Base-by-base conservation (phyloP, 2,888 invertebrate species). In the Gastracanthus pulcherrimus region DNA sequence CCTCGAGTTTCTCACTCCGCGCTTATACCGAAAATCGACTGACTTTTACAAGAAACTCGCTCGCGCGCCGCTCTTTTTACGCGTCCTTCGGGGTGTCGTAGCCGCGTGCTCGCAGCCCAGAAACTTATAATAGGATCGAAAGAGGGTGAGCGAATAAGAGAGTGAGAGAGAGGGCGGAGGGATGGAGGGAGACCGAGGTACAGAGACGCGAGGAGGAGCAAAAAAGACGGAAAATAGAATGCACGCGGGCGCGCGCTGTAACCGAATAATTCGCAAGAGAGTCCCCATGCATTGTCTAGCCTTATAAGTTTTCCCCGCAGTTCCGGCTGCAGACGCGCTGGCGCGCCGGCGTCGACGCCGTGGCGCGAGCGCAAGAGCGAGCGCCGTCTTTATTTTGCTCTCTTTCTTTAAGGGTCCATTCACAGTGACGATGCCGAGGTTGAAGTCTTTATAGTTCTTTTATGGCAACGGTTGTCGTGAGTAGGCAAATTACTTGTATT, bases 101-200 rank as follows among this genome's bases (percentile, higher is more conserved):
- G n/a, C n/a, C 79, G 67, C 72, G 66, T 45, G n/a, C 16, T n/a
- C 23, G 19, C 36, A 45, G 13, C 5, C n/a, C 51, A 77, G 67
- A 85, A 84, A 85, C 81, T 84, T 86, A 81, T 84, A 86, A 86
- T 80, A 71, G 76, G 82, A 58, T 23, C 66, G 41, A 67, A 31
- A 13, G 69, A 34, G 9, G 7, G 3, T n/a, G 26, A 23, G 34
- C 31, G 29, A 48, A 41, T n/a, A 76, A 60, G 34, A 45, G 9
- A n/a, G 76, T 48, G n/a, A 6, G 41, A 51, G 41, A n/a, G 29
- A 58, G 13, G 11, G 26, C 19, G 31, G 36, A 9, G 45, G n/a
- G n/a, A n/a, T n/a, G n/a, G n/a, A n/a, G n/a, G n/a, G n/a, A n/a
- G n/a, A n/a, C n/a, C n/a, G n/a, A n/a, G n/a, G n/a, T n/a, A n/a